Evolutionary conservation across 2,113 vertebrate genomes (phyloP), one percentile per base, ranked within the genome.

Genomic region (Podarcis cretensis): DNA sequence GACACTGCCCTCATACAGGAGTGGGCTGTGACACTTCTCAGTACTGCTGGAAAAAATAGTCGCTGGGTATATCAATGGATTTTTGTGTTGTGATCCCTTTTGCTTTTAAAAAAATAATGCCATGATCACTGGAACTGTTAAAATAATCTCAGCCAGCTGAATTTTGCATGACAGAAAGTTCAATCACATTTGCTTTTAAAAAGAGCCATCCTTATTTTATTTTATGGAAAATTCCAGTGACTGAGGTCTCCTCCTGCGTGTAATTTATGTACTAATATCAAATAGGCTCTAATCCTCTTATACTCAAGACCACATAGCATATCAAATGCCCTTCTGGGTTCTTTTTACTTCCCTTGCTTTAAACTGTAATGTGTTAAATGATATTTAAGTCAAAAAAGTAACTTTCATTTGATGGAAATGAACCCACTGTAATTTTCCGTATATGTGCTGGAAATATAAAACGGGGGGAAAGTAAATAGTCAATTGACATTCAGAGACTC

Each of bases 311-410:
- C 78, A 81, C 75, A 89, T 16, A 71, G 43, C 32, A 75, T 81
- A 81, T 86, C 68, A 89, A 85, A 85, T 81, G 54, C 16, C 83
- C 40, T 89, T 89, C 68, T 54, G 30, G 40, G 43, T 85, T 81
- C 73, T 59, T 85, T 85, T 88, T 23, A 65, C 4, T 65, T 75
- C 59, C 79, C 9, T 75, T 76, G 35, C 69, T 85, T 89, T 85
- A 75, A 76, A 86, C 59, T 21, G 35, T 23, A 81, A 27, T 57
- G 40, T n/a, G 59, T 54, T 75, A 76, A 81, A 81, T 86, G 78
- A 66, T 66, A 85, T 85, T 85, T 89, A 89, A 86, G 25, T 87
- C 77, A 82, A 54, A 12, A 63, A 80, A 27, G 74, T 63, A 92
- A 40, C 0, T 66, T 89, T 43, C 7, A 20, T 54, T 48, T 79